Conservation (phyloP, 2,113 vertebrate genomes). For the Poeciliopsis prolifica region DNA sequence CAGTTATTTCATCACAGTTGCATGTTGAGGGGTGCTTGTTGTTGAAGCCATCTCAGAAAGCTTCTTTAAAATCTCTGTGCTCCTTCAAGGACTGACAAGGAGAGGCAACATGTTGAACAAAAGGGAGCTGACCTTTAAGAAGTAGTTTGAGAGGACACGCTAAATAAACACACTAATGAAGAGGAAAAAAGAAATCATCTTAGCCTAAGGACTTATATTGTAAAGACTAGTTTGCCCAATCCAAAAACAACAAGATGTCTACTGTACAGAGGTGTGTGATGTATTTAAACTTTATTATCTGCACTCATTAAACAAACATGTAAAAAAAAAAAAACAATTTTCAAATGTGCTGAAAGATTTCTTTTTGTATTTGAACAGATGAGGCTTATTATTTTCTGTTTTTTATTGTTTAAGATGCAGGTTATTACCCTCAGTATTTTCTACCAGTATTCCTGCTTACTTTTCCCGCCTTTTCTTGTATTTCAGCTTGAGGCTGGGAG, state of each 20-base stretch:
- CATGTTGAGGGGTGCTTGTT: slow-evolving; percentile 10
- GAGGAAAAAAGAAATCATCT: background rate
- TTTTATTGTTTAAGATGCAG: background rate
- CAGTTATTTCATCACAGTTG: background rate
- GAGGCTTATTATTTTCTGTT: background rate
- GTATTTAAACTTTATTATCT: background rate
- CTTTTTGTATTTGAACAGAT: background rate
- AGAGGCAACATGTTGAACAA: background rate
- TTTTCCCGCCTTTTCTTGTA: slow-evolving; percentile 11
- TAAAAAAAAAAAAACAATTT: background rate
- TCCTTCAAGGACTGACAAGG: background rate
- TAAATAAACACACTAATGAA: background rate
- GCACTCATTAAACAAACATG: background rate
- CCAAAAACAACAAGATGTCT: background rate
- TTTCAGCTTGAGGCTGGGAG: slow-evolving; percentile 3
- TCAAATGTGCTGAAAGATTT: background rate
- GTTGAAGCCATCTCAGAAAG: background rate
- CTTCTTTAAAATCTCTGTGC: background rate
- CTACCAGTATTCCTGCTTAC: slow-evolving; percentile 6
- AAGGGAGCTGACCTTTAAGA: background rate
- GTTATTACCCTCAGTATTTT: slow-evolving; percentile 8
- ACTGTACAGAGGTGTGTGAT: slow-evolving; percentile 2
- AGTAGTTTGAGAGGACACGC: background rate
- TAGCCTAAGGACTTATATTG: background rate
- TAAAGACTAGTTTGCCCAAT: background rate